Conservation (phyloP, 2,797 vertebrate species). For the Pseudomugil gertrudae region DNA sequence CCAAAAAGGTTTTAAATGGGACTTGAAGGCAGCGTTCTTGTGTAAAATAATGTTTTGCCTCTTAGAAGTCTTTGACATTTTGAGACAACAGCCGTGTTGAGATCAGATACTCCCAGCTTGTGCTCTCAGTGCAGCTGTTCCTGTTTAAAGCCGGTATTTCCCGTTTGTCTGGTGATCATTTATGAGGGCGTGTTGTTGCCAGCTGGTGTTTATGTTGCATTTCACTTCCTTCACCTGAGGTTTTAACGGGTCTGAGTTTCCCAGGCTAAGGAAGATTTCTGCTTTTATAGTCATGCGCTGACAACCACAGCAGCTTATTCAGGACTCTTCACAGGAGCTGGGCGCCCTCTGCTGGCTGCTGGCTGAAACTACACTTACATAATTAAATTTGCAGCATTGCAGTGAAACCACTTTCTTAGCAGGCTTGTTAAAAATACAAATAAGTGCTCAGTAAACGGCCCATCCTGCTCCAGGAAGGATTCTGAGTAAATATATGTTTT, state of each 20-base stretch:
- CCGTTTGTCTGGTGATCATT: conserved; percentile 51
- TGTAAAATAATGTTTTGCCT: too few species aligned
- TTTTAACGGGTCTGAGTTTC: conserved; percentile 2
- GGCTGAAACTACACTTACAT: background rate
- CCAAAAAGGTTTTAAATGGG: too few species aligned
- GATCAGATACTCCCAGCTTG: conserved; percentile 5
- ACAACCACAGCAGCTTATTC: too few species aligned
- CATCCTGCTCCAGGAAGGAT: background rate
- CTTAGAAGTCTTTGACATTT: too few species aligned
- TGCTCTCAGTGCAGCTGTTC: background rate
- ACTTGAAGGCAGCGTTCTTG: too few species aligned
- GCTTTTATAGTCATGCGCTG: background rate
- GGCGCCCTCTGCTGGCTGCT: conserved; percentile 45
- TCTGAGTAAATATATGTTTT: conserved; percentile 3
- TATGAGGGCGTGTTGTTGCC: conserved; percentile 44
- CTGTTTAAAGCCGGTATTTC: conserved; percentile 61
- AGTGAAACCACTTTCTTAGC: background rate
- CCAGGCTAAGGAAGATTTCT: background rate
- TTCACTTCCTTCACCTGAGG: conserved; percentile 8
- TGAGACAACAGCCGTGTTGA: conserved; percentile 10
- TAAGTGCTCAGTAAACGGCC: background rate
- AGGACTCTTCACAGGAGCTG: background rate
- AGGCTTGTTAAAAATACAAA: conserved; percentile 8
- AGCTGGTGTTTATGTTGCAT: conserved; percentile 25
- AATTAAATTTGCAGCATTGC: background rate